A percentile compares a stretch with the other conserved stretches of the same genome.
phyloP scores from a whole-genome alignment of 2,888 invertebrate species.

The Sesamia inferens region DNA sequence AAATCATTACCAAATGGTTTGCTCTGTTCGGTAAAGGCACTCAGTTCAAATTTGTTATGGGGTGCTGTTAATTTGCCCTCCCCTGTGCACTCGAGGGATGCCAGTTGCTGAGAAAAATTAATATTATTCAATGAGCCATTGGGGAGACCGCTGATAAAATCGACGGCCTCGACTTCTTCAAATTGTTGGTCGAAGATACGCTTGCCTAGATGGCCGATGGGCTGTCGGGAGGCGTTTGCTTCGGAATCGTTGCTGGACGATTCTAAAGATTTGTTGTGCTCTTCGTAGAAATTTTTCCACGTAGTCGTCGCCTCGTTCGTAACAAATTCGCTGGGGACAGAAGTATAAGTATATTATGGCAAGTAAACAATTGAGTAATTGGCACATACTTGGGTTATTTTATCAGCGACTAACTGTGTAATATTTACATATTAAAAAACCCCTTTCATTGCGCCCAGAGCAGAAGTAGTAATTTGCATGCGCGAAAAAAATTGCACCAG shows the following conservation, averaged over 20 bases:
- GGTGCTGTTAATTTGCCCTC: slow-evolving; percentile 72
- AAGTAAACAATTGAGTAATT: background rate
- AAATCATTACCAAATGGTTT: slow-evolving; percentile 79
- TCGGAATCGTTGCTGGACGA: slow-evolving; percentile 81
- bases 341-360: background rate
- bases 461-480: too few relatives aligned
- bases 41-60: slow-evolving; percentile 77
- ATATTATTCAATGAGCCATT: slow-evolving; percentile 73
- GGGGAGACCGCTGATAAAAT: slow-evolving; percentile 68
- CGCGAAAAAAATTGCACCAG: too few relatives aligned
- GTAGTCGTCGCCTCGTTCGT: slow-evolving; percentile 86
- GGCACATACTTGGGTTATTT: background rate
- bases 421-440: too few relatives aligned
- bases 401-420: background rate
- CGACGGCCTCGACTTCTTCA: slow-evolving; percentile 79
- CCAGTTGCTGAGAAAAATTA: slow-evolving; percentile 76
- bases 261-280: slow-evolving; percentile 84
- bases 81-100: slow-evolving; percentile 72
- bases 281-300: slow-evolving; percentile 86
- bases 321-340: slow-evolving; percentile 79
- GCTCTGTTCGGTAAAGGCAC: slow-evolving; percentile 78
- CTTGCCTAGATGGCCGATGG: slow-evolving; percentile 79
- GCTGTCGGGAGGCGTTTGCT: slow-evolving; percentile 67
- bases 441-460: too few relatives aligned
- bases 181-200: slow-evolving; percentile 82